These are phyloP conservation scores for Aleiodes sp. DNA, from an alignment of 1,140 invertebrate genomes.

Conservation along the genomic window DNA sequence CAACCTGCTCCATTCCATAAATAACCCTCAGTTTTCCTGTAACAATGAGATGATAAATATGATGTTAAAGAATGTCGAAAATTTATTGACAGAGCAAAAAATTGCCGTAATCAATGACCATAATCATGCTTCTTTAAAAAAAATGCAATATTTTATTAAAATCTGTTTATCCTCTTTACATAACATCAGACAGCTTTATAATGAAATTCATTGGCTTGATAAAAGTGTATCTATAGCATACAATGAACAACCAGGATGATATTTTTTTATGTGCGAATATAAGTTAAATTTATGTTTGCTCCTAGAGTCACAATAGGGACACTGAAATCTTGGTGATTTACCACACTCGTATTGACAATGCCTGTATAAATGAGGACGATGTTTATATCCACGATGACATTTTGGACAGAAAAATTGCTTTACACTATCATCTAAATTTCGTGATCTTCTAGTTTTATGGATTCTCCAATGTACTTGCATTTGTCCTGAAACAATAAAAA, in stretches of 20 bases:
- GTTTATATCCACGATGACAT: slow-evolving; percentile 28
- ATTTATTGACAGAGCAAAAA: too few species aligned
- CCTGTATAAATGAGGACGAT: slow-evolving; percentile 18
- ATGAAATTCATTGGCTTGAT: not conserved
- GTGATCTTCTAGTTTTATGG: not conserved
- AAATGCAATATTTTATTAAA: not conserved
- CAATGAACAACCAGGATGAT: slow-evolving; percentile 31
- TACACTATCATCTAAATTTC: not conserved
- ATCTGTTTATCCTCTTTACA: not conserved
- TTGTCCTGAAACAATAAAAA: slow-evolving; percentile 36
- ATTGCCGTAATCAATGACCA: too few species aligned
- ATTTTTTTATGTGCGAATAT: slow-evolving; percentile 38
- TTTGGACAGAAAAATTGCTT: slow-evolving; percentile 27
- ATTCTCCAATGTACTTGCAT: not conserved
- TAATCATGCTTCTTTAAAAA: not conserved
- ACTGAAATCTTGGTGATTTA: slow-evolving; percentile 32
- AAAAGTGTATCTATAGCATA: slow-evolving; percentile 24
- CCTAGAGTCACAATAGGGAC: slow-evolving; percentile 46
- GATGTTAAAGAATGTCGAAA: too few species aligned
- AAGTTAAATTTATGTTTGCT: slow-evolving; percentile 33
- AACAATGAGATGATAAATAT: too few species aligned
- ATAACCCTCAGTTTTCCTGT: too few species aligned
- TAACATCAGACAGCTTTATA: not conserved
- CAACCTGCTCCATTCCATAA: too few species aligned
- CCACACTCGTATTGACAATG: slow-evolving; percentile 32